These are phyloP conservation scores for Meloidogyne exigua DNA, from an alignment of 1,140 invertebrate species.

Conservation along the genomic window DNA sequence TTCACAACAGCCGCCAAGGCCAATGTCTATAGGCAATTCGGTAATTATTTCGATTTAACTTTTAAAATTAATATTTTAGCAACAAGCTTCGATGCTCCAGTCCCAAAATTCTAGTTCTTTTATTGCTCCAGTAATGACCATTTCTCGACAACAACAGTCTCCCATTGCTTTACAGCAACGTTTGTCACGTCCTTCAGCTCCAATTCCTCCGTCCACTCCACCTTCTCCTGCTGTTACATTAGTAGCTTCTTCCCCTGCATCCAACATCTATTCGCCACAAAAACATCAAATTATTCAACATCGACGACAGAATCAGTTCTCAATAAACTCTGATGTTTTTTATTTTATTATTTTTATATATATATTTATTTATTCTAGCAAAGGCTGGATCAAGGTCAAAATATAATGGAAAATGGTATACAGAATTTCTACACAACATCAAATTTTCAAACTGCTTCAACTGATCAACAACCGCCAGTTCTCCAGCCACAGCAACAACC, in stretches of 20 bases:
- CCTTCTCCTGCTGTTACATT: background rate
- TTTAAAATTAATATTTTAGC: background rate
- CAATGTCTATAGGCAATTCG: background rate
- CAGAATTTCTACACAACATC: background rate
- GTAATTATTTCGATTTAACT: background rate
- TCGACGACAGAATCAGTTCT: background rate
- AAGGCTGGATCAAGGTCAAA: background rate
- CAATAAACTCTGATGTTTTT: background rate
- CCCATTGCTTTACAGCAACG: background rate
- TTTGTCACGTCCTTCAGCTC: background rate
- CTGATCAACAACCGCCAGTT: constrained; percentile 3
- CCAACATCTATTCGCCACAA: background rate
- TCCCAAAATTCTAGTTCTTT: background rate
- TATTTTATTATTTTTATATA: too few species aligned
- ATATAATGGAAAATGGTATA: background rate
- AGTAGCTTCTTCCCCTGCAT: background rate
- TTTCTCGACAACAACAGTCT: background rate
- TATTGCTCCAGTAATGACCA: background rate
- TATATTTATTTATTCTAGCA: background rate
- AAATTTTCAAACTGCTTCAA: background rate
- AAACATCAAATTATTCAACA: background rate
- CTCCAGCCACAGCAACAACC: constrained; percentile 1
- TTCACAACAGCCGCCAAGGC: background rate
- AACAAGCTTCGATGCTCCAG: background rate
- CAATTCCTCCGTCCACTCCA: constrained; percentile 11